Percentiles rank a stretch among this genome's conserved stretches.
These are phyloP conservation scores for Halictus rubicundus DNA, from an alignment of 1,140 invertebrate species.

Conservation along the genomic window DNA sequence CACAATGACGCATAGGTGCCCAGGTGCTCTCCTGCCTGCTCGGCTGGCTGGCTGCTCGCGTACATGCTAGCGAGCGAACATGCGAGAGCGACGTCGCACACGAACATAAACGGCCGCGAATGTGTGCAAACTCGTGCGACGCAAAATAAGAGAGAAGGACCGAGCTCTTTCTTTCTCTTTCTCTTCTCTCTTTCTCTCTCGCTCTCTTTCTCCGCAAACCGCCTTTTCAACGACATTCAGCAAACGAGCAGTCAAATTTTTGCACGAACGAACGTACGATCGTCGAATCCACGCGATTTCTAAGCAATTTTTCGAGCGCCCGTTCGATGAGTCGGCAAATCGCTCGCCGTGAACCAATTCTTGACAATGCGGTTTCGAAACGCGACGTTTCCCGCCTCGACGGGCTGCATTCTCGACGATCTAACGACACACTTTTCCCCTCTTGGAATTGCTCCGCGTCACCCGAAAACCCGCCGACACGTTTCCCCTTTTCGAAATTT, in stretches of 20 bases:
- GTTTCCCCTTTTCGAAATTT: too few species aligned
- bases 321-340: slow-evolving; percentile 42
- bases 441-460: too few species aligned
- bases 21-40: slow-evolving; percentile 50
- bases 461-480: too few species aligned
- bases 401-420: slow-evolving; percentile 21
- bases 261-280: background rate
- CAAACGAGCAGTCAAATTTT: slow-evolving; percentile 15
- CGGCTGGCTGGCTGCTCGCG: slow-evolving; percentile 19
- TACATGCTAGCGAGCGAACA: background rate
- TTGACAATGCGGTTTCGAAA: slow-evolving; percentile 22
- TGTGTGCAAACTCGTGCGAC: slow-evolving; percentile 21
- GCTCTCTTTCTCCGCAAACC: background rate
- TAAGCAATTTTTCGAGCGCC: slow-evolving; percentile 3
- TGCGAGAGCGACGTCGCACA: background rate
- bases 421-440: slow-evolving; percentile 25
- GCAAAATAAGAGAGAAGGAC: slow-evolving; percentile 16
- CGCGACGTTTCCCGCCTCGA: background rate
- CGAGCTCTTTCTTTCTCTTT: background rate
- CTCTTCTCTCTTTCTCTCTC: background rate
- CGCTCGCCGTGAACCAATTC: slow-evolving; percentile 23
- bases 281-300: background rate
- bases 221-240: slow-evolving; percentile 10
- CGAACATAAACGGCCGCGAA: background rate
- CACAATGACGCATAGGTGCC: slow-evolving; percentile 58